These are phyloP conservation scores for Oophaga pumilio DNA, from an alignment of 2,113 vertebrate species.

Conservation along the genomic window DNA sequence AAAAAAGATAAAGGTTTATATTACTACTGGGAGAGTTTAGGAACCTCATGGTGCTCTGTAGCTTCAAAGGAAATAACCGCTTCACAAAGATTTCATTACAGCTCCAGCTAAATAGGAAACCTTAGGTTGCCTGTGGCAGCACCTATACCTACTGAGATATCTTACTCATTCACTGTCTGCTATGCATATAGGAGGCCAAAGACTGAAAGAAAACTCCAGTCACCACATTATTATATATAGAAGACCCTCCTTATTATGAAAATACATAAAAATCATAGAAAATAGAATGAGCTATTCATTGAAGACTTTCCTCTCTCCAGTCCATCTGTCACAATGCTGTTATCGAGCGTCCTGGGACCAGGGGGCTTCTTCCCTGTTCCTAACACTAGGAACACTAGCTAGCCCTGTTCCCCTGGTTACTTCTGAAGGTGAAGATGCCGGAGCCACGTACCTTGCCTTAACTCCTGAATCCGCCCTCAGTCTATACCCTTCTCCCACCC, in stretches of 20 bases:
- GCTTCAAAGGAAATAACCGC: slow-evolving; percentile 19
- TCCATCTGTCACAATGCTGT: no score
- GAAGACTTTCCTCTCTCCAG: no score
- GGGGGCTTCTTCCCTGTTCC: no score
- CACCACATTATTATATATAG: background rate
- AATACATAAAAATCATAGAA: background rate
- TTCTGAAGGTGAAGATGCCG: no score
- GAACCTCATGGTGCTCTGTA: slow-evolving; percentile 16
- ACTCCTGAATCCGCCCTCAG: no score
- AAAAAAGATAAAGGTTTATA: slow-evolving; percentile 16
- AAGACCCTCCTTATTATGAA: background rate
- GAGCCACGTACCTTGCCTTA: no score
- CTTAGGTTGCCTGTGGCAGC: background rate
- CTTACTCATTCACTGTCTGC: background rate
- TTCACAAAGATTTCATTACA: slow-evolving; percentile 9
- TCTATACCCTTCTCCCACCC: no score
- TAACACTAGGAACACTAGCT: no score
- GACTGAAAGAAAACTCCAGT: background rate
- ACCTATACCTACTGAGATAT: background rate
- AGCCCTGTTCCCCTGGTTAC: no score
- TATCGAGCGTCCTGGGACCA: no score
- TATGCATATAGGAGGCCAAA: background rate
- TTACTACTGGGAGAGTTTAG: slow-evolving; percentile 26
- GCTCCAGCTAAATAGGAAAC: background rate
- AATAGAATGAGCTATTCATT: background rate